Evolutionary conservation across 2,888 invertebrate species (phyloP), one percentile per base, ranked within the genome.

Genomic region (Limenitis camilla): DNA sequence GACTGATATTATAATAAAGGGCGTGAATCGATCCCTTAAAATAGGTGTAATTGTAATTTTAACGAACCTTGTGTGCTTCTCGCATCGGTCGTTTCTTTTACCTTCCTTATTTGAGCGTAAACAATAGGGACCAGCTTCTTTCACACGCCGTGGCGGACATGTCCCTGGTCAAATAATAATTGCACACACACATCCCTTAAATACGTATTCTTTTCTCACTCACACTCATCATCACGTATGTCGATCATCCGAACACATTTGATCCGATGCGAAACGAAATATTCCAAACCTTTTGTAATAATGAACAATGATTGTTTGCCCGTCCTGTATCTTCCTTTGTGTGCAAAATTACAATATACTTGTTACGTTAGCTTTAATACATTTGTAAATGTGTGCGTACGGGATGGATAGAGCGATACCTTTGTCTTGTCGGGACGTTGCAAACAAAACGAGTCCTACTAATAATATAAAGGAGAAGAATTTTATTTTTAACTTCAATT

Each of bases 301-400:
- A 87, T 85, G 84, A 85, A 86, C 86, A 86, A 85, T 85, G 84
- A 87, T 86, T 86, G 85, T 87, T 86, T 85, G 86, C 81, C 76
- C 81, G 84, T 84, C 80, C 85, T 79, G 76, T 81, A 80, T 81
- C 81, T 79, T 40, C 65, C 78, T 87, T 85, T 86, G 86, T 87
- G 85, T 83, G 85, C 83, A 69, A 86, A 86, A 86, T 87, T 86
- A 86, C 86, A 86, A 86, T 87, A 81, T 81, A 81, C 81, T 86
- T 84, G 83, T 84, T 83, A 86, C 82, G 76, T 81, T 81, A 74
- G 70, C 71, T 76, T 83, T 81, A 81, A 78, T 77, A 72, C 76
- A 66, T 68, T 57, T 72, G 65, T 69, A 67, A 45, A 68, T 82
- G 84, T 84, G 83, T 81, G 83, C 71, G 83, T 82, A 76, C 74